Conservation (phyloP, 2,797 vertebrate genomes). For the Xiphophorus birchmanni region DNA sequence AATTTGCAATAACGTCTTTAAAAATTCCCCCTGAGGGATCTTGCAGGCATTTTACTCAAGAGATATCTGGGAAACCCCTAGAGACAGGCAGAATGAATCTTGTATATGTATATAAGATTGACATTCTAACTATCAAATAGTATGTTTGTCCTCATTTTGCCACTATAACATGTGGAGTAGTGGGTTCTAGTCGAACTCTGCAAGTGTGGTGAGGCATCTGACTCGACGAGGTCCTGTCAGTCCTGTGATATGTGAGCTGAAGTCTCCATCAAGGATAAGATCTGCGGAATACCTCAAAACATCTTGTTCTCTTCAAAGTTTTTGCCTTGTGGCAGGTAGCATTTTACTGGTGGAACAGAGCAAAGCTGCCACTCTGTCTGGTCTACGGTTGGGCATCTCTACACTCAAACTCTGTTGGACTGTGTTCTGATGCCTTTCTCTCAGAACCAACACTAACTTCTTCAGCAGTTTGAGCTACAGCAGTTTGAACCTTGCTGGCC, state of each 20-base stretch:
- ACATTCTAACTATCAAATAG: neutral
- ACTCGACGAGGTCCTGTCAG: neutral
- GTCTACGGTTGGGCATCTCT: neutral
- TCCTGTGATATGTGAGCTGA: neutral
- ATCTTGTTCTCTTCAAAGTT: neutral
- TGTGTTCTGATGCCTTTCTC: neutral
- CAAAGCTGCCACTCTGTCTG: neutral
- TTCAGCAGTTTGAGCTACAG: neutral
- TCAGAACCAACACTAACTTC: neutral
- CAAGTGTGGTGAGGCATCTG: neutral
- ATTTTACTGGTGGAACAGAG: neutral
- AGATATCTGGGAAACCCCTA: neutral
- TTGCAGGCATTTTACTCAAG: neutral
- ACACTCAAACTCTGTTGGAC: neutral
- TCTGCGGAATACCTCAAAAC: neutral
- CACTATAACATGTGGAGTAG: neutral
- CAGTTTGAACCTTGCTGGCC: neutral
- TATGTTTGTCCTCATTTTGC: neutral
- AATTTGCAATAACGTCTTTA: neutral
- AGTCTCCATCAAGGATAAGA: neutral
- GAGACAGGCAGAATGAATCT: neutral
- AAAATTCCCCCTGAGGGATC: neutral
- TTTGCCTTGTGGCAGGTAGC: neutral
- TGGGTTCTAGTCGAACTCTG: neutral
- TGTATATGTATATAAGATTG: neutral